Conservation (phyloP, 2,797 vertebrate genomes). For the Argya squamiceps region DNA sequence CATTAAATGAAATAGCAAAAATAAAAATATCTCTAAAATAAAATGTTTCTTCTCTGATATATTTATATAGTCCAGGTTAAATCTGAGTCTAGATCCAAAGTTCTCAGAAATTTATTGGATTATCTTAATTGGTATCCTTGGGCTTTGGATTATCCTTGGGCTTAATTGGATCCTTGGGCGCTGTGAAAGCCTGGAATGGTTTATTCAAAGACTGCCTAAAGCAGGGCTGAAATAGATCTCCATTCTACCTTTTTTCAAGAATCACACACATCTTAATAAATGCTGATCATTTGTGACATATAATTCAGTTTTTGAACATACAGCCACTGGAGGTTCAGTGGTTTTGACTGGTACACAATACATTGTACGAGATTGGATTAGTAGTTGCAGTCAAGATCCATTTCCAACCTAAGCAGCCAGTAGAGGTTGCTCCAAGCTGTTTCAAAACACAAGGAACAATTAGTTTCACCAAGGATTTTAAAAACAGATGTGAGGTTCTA, state of each 20-base stretch:
- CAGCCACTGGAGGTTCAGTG: not conserved
- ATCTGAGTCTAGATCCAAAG: not conserved
- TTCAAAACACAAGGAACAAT: not conserved
- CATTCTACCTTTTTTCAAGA: not conserved
- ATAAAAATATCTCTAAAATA: not conserved
- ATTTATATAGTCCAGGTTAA: not conserved
- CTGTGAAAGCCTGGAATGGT: not conserved
- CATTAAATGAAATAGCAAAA: not conserved
- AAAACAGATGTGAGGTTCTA: conserved; percentile 2
- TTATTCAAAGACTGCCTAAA: not conserved
- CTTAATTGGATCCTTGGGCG: too few species aligned
- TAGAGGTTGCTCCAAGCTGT: conserved; percentile 27
- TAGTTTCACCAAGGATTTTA: not conserved
- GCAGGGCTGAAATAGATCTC: not conserved
- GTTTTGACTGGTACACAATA: not conserved
- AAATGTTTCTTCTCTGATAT: not conserved
- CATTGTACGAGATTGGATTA: not conserved
- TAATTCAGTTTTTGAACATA: not conserved
- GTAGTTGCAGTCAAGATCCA: not conserved
- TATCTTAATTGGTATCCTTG: not conserved
- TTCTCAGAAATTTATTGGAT: not conserved
- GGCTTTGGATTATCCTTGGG: not conserved
- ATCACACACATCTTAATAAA: not conserved
- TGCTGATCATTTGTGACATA: not conserved
- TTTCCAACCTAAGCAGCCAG: not conserved